These are phyloP conservation scores for Aethes cnicana DNA, from an alignment of 2,888 invertebrate genomes.

Conservation along the genomic window DNA sequence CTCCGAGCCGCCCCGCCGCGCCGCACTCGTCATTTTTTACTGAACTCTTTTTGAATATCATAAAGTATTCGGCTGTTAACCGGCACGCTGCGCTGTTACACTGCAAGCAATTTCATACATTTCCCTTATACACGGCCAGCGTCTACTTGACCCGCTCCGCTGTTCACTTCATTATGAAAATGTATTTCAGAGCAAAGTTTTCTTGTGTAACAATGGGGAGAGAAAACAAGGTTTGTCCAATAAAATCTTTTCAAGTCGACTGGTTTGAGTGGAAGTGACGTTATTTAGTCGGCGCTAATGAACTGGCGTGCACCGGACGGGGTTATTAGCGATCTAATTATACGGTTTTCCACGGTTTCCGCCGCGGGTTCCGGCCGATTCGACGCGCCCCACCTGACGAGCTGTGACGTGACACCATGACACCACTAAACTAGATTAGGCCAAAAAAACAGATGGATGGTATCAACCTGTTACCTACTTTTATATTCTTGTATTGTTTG, in stretches of 20 bases:
- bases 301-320: slow-evolving; percentile 44
- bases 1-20: slow-evolving; percentile 54
- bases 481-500: slow-evolving; percentile 24
- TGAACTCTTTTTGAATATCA: slow-evolving; percentile 50
- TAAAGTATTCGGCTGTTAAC: slow-evolving; percentile 37
- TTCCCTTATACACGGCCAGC: slow-evolving; percentile 22
- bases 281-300: slow-evolving; percentile 30
- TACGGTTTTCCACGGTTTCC: slow-evolving; percentile 61
- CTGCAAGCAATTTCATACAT: slow-evolving; percentile 28
- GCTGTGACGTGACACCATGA: slow-evolving; percentile 32
- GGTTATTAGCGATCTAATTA: slow-evolving; percentile 64
- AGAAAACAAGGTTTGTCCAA: slow-evolving; percentile 6
- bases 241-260: slow-evolving; percentile 13
- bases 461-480: slow-evolving; percentile 18
- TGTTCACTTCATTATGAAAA: slow-evolving; percentile 23
- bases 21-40: slow-evolving; percentile 45
- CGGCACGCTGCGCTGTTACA: slow-evolving; percentile 24
- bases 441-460: slow-evolving; percentile 34
- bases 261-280: slow-evolving; percentile 33
- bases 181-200: slow-evolving; percentile 10
- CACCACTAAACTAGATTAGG: slow-evolving; percentile 43
- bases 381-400: slow-evolving; percentile 45
- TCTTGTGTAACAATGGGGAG: slow-evolving; percentile 11
- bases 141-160: slow-evolving; percentile 21
- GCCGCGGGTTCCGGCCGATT: slow-evolving; percentile 57